Percentiles rank a stretch among this genome's conserved stretches.
These are phyloP conservation scores for Chrysina gloriosa DNA, from an alignment of 2,888 invertebrate species.

Conservation along the genomic window DNA sequence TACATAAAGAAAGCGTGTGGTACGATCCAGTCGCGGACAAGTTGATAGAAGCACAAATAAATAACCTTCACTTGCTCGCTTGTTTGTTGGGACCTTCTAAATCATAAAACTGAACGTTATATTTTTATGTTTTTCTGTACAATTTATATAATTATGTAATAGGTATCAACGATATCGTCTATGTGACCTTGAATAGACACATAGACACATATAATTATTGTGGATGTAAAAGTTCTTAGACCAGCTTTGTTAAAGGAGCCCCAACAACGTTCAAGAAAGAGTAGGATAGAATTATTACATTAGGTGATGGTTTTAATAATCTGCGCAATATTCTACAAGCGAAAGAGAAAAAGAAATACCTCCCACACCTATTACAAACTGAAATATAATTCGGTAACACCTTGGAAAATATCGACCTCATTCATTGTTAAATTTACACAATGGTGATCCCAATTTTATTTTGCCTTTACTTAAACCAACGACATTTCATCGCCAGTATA, in stretches of 20 bases:
- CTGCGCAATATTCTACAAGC: no score
- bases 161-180: conserved; percentile 30
- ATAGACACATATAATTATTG: conserved; percentile 23
- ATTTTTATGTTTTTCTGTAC: conserved; percentile 36
- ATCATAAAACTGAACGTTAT: conserved; percentile 36
- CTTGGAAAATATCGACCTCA: no score
- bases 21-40: background rate
- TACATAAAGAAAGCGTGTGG: background rate
- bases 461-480: no score
- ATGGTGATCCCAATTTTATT: no score
- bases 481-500: no score
- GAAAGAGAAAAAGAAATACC: no score
- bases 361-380: no score
- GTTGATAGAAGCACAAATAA: conserved; percentile 19
- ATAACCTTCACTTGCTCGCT: conserved; percentile 21
- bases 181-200: conserved; percentile 28
- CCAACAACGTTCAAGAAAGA: no score
- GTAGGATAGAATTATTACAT: no score
- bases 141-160: conserved; percentile 36
- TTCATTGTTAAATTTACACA: no score
- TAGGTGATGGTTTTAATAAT: no score
- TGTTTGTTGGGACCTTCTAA: conserved; percentile 25
- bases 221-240: conserved; percentile 11
- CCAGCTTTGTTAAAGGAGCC: background rate
- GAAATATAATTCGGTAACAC: no score